A percentile compares a stretch with the other conserved stretches of the same genome.
Evolutionary conservation across 2,888 invertebrate genomes (phyloP).

Genomic region (Troides aeacus): DNA sequence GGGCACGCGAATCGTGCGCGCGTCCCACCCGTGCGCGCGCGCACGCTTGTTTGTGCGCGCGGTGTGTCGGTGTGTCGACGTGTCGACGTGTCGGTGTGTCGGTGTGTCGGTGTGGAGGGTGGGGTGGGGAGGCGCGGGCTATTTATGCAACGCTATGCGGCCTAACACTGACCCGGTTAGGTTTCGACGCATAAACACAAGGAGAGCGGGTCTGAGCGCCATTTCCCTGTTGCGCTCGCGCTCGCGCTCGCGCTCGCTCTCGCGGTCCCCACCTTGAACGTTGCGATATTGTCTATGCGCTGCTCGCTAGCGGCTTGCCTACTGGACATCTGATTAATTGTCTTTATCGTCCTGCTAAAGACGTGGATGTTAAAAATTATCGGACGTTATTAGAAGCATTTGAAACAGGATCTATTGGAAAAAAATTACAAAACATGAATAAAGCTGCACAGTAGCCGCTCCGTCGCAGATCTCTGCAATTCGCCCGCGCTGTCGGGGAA

Average conservation of each 20-base stretch:
- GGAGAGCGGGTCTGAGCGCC: conserved; percentile 34
- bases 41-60: conserved; percentile 38
- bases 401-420: too few species aligned
- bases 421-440: too few species aligned
- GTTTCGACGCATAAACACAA: conserved; percentile 68
- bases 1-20: neutral
- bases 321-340: neutral
- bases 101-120: conserved; percentile 35
- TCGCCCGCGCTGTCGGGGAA: conserved; percentile 29
- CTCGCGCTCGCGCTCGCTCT: conserved; percentile 11
- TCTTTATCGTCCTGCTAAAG: too few species aligned
- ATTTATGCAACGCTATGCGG: conserved; percentile 75
- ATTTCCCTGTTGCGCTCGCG: conserved; percentile 24
- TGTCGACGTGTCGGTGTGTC: conserved; percentile 1
- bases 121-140: conserved; percentile 42
- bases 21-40: conserved; percentile 32
- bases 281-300: neutral
- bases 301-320: too few species aligned
- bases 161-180: conserved; percentile 79
- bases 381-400: too few species aligned
- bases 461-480: too few species aligned
- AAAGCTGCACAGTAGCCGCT: too few species aligned
- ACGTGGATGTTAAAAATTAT: too few species aligned
- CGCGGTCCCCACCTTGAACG: conserved; percentile 12
- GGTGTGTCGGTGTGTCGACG: conserved; percentile 28